A percentile compares a stretch with the other conserved stretches of the same genome.
Conservation (phyloP, 1,140 invertebrate species). For the Caerostris darwini region DNA sequence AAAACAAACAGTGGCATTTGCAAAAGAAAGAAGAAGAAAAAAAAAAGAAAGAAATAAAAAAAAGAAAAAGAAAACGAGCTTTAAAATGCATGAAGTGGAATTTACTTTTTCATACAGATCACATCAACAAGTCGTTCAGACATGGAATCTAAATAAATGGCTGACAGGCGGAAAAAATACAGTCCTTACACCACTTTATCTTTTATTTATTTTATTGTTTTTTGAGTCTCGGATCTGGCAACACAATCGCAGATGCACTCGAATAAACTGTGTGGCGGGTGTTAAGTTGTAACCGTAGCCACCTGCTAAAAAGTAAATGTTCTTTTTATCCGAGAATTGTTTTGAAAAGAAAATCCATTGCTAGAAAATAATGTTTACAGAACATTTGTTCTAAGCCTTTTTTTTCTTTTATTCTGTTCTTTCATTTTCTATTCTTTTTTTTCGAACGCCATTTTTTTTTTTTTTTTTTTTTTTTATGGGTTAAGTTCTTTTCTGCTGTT, state of each 20-base stretch:
- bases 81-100: slow-evolving; percentile 77
- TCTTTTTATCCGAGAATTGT: slow-evolving; percentile 24
- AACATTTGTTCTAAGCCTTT: slow-evolving; percentile 46
- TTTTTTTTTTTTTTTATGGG: slow-evolving; percentile 8
- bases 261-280: slow-evolving; percentile 60
- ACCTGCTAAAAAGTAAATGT: slow-evolving; percentile 61
- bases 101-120: slow-evolving; percentile 74
- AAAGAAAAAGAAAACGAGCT: slow-evolving; percentile 29
- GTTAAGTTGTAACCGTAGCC: slow-evolving; percentile 66
- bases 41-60: background rate
- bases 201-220: slow-evolving; percentile 33
- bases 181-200: slow-evolving; percentile 19
- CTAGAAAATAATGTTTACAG: slow-evolving; percentile 71
- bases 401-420: background rate
- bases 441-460: background rate
- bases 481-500: slow-evolving; percentile 22
- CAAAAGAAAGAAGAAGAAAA: background rate
- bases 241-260: slow-evolving; percentile 62
- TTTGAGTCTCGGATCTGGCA: slow-evolving; percentile 51
- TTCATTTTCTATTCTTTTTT: background rate
- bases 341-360: slow-evolving; percentile 55
- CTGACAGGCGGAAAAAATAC: slow-evolving; percentile 75
- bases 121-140: slow-evolving; percentile 76
- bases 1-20: slow-evolving; percentile 25
- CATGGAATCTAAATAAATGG: slow-evolving; percentile 73